Evolutionary conservation across 2,888 invertebrate genomes (phyloP).

Genomic region (Ypsolopha scabrella): DNA sequence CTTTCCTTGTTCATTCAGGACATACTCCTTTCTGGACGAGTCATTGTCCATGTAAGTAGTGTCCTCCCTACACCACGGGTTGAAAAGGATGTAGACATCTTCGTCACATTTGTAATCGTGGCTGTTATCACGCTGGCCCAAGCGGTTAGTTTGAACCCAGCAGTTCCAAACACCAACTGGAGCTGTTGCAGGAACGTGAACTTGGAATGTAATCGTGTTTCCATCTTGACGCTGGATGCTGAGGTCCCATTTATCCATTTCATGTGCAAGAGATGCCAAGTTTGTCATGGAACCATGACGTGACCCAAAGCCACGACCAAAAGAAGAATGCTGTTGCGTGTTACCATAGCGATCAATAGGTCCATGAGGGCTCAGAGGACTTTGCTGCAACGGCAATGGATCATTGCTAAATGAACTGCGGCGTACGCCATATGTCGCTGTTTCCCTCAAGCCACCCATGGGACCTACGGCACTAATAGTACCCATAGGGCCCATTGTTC

Average conservation of each 20-base stretch:
- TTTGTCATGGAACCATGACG: slow-evolving; percentile 64
- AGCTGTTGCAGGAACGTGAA: slow-evolving; percentile 74
- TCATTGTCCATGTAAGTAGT: slow-evolving; percentile 79
- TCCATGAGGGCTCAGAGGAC: slow-evolving; percentile 62
- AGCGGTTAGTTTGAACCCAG: slow-evolving; percentile 71
- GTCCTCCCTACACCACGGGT: slow-evolving; percentile 83
- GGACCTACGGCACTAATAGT: slow-evolving; percentile 18
- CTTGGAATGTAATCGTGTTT: slow-evolving; percentile 71
- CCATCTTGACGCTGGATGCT: slow-evolving; percentile 70
- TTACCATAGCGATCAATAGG: slow-evolving; percentile 52
- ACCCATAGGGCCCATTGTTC: slow-evolving; percentile 35
- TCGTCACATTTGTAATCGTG: slow-evolving; percentile 74
- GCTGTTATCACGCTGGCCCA: slow-evolving; percentile 65
- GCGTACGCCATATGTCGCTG: slow-evolving; percentile 56
- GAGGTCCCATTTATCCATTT: slow-evolving; percentile 73
- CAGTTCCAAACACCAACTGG: slow-evolving; percentile 79
- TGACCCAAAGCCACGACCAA: slow-evolving; percentile 40
- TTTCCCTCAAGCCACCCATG: slow-evolving; percentile 56
- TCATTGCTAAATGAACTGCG: slow-evolving; percentile 65
- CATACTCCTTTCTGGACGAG: slow-evolving; percentile 74
- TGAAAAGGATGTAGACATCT: slow-evolving; percentile 81
- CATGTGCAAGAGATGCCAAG: slow-evolving; percentile 58
- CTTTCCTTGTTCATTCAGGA: slow-evolving; percentile 79
- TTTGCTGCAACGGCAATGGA: slow-evolving; percentile 52
- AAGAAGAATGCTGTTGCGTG: slow-evolving; percentile 48